phyloP scores from a whole-genome alignment of 2,797 vertebrate species.

The Dipus sagitta region DNA sequence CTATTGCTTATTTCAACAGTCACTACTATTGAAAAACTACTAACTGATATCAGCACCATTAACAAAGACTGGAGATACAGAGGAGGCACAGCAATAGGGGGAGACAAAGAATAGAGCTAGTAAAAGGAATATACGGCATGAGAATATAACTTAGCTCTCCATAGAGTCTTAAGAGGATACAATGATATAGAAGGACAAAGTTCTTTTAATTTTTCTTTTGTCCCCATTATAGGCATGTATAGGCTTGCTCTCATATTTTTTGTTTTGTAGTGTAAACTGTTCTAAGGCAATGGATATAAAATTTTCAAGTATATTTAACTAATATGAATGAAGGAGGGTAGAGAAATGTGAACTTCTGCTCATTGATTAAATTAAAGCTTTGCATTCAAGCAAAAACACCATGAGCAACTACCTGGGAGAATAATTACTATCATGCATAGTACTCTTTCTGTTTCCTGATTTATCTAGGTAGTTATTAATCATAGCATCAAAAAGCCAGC shows the following conservation, averaged over 20 bases:
- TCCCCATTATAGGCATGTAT: background rate
- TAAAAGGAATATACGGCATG: background rate
- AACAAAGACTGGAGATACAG: constrained; percentile 6
- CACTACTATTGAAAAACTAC: constrained; percentile 1
- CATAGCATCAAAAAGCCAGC: background rate
- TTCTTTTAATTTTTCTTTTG: constrained; percentile 47
- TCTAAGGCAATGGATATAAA: constrained; percentile 9
- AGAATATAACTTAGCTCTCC: background rate
- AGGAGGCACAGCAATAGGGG: background rate
- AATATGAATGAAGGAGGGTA: constrained; percentile 28
- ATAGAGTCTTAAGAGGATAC: background rate
- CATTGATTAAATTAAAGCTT: background rate
- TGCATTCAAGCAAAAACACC: constrained; percentile 20
- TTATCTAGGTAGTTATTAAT: constrained; percentile 49
- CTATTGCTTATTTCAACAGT: background rate
- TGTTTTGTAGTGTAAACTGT: constrained; percentile 4
- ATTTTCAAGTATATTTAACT: constrained; percentile 55
- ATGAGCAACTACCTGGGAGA: background rate
- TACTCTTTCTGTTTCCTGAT: constrained; percentile 11
- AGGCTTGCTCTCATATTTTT: background rate
- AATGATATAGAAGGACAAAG: constrained; percentile 13
- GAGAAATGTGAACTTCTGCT: constrained; percentile 43
- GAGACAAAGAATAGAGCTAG: constrained; percentile 35
- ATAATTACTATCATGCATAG: constrained; percentile 19
- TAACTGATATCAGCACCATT: constrained; percentile 52